A percentile compares a stretch with the other conserved stretches of the same genome.
phyloP scores from a whole-genome alignment of 2,113 vertebrate species.

The Desmodus rotundus region DNA sequence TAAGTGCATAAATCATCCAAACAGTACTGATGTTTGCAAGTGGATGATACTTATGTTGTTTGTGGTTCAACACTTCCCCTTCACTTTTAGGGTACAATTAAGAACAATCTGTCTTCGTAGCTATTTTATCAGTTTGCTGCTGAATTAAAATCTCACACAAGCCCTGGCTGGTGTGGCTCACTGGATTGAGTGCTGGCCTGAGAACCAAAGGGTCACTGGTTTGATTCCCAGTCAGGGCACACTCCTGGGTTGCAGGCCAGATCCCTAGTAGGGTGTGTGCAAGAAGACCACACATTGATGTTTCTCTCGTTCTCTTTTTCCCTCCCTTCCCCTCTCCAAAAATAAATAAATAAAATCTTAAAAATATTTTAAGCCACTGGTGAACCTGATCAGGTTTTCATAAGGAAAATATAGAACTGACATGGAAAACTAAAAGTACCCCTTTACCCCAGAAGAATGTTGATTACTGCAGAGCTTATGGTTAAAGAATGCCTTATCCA shows the following conservation, averaged over 20 bases:
- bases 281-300: no score
- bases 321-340: no score
- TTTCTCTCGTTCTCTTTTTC: no score
- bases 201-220: no score
- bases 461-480: constrained; percentile 38
- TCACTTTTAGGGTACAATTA: constrained; percentile 47
- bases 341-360: background rate
- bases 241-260: no score
- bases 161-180: no score
- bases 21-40: constrained; percentile 46
- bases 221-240: no score
- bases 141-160: constrained; percentile 53
- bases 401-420: constrained; percentile 50
- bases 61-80: constrained; percentile 40
- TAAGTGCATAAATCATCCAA: constrained; percentile 70
- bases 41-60: background rate
- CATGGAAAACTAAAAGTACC: constrained; percentile 44
- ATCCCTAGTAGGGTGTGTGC: no score
- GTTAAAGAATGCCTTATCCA: background rate
- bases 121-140: constrained; percentile 33
- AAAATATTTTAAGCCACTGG: constrained; percentile 48
- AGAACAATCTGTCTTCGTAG: constrained; percentile 41
- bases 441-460: constrained; percentile 6
- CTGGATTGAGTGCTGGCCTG: no score
- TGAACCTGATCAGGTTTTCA: constrained; percentile 70